Evolutionary conservation across 2,113 vertebrate genomes (phyloP).

Genomic region (Prunella himalayana): DNA sequence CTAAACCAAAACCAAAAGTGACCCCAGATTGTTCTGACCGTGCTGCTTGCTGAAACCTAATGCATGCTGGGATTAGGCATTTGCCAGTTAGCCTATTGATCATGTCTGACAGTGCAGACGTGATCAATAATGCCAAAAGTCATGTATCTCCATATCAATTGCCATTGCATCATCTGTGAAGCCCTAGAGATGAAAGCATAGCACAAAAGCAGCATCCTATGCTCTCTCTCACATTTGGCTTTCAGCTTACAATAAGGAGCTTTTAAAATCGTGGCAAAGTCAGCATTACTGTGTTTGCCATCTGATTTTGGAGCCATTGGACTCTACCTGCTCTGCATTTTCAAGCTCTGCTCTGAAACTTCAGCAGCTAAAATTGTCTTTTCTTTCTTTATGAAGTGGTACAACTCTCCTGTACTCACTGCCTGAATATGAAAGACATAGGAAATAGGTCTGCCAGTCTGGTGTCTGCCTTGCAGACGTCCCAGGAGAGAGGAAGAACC

Average conservation of each 20-base stretch:
- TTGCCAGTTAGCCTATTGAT: not conserved
- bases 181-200: not conserved
- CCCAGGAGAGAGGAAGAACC: not conserved
- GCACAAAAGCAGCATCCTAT: not conserved
- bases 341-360: not conserved
- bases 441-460: not conserved
- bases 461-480: not conserved
- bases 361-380: not conserved
- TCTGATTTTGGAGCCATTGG: not conserved
- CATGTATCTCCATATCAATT: not conserved
- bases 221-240: not conserved
- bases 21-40: not conserved
- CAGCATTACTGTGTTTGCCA: not conserved
- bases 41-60: not conserved
- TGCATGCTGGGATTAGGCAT: not conserved
- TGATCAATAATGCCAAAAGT: constrained; percentile 7
- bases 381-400: not conserved
- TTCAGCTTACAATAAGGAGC: not conserved
- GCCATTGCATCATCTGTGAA: not conserved
- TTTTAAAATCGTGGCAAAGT: not conserved
- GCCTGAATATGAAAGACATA: not conserved
- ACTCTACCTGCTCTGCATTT: not conserved
- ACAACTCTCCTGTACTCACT: not conserved
- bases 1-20: not conserved
- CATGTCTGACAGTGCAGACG: not conserved